These are phyloP conservation scores for Caerostris darwini DNA, from an alignment of 1,140 invertebrate species.

Conservation along the genomic window DNA sequence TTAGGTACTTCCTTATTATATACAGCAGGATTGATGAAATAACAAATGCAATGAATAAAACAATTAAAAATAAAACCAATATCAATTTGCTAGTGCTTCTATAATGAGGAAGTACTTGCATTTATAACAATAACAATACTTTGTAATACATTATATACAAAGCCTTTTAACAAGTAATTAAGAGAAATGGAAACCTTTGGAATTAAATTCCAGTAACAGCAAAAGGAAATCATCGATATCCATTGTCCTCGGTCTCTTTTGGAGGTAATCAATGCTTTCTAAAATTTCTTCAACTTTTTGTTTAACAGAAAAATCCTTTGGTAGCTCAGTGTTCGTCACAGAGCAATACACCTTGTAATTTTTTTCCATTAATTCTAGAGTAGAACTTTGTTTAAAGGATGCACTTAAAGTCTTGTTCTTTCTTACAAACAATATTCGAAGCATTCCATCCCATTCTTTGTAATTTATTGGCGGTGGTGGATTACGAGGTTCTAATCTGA, in stretches of 20 bases:
- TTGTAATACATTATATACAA: neutral
- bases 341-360: conserved; percentile 96
- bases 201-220: conserved; percentile 93
- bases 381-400: conserved; percentile 91
- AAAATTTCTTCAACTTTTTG: conserved; percentile 90
- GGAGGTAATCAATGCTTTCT: conserved; percentile 85
- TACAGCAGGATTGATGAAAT: too few relatives aligned
- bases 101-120: neutral
- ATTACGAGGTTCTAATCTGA: conserved; percentile 97
- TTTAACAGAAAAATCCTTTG: conserved; percentile 93
- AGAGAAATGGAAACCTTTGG: conserved; percentile 92
- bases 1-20: too few relatives aligned
- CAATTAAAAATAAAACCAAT: neutral
- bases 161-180: conserved; percentile 2
- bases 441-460: conserved; percentile 98
- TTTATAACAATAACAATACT: neutral
- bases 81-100: neutral
- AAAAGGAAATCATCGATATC: conserved; percentile 98
- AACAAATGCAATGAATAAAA: too few relatives aligned
- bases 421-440: conserved; percentile 95
- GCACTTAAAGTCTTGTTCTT: conserved; percentile 97
- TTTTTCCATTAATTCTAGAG: conserved; percentile 92
- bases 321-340: conserved; percentile 90
- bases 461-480: conserved; percentile 98
- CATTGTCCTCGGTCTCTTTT: conserved; percentile 95